These are phyloP conservation scores for Salvelinus fontinalis DNA, from an alignment of 2,113 vertebrate species.

Conservation along the genomic window DNA sequence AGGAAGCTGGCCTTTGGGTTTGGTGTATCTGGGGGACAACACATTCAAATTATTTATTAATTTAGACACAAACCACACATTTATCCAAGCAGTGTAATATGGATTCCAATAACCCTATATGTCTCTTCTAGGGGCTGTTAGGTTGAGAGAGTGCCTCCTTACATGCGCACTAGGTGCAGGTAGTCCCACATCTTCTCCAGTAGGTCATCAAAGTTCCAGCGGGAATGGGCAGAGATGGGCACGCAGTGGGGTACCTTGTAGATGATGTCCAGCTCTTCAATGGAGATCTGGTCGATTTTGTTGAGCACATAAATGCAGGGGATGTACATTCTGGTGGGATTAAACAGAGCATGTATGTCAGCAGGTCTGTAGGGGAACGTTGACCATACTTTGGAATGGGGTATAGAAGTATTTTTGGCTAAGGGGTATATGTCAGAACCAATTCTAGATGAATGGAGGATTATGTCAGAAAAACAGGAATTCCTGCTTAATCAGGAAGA, in stretches of 20 bases:
- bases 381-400: too few relatives aligned
- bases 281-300: constrained; percentile 99
- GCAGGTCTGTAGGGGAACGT: too few relatives aligned
- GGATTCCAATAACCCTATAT: too few relatives aligned
- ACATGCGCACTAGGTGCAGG: constrained; percentile 93
- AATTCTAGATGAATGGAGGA: too few relatives aligned
- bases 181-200: constrained; percentile 98
- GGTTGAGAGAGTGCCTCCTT: constrained; percentile 56
- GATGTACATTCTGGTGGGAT: constrained; percentile 88
- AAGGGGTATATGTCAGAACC: too few relatives aligned
- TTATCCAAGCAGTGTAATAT: not conserved
- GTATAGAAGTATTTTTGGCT: too few relatives aligned
- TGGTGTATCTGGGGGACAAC: constrained; percentile 86
- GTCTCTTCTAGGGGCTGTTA: too few relatives aligned
- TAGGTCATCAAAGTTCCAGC: constrained; percentile 99
- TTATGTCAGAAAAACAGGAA: too few relatives aligned
- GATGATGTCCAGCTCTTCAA: constrained; percentile 97
- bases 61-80: not conserved
- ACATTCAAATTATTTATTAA: not conserved
- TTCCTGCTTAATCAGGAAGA: too few relatives aligned
- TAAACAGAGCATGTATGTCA: constrained; percentile 4
- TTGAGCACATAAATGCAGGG: constrained; percentile 97
- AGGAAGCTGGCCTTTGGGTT: constrained; percentile 98
- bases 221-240: constrained; percentile 96
- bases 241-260: constrained; percentile 98